Evolutionary conservation across 2,888 invertebrate genomes (phyloP), one percentile per base, ranked within the genome.

Genomic region (Altica lythri): DNA sequence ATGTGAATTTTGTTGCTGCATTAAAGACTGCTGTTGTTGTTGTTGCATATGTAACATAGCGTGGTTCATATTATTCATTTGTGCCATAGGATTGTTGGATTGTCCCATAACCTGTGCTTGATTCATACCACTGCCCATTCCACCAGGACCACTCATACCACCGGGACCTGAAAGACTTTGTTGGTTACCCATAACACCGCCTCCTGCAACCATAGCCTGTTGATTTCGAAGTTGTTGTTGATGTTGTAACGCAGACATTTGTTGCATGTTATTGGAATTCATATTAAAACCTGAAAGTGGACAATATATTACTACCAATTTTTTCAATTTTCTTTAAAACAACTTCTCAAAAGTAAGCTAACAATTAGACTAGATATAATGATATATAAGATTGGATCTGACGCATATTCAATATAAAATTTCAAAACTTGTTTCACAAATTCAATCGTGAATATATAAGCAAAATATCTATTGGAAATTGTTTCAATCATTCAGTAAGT

Each of bases 21-120:
- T 77, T 47, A 79, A 67, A 42, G 74, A 77, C 61, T 79, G 79
- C 49, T 79, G 79, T 48, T 79, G 79, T 61, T 79, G 79, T 65
- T 80, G 81, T 61, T 80, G 80, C 68, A 79, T 77, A 64, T 79
- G 79, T 55, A 80, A 68, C 70, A 79, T 73, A 59, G 79, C 79
- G 63, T 80, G 80, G 72, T 78, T 80, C 70, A 80, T 70, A 51
- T 68, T 68, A 56, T 68, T 72, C 72, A 75, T 74, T 57, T 75
- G 75, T 4, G 70, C 62, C 71, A 75, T 74, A 1, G 74, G 72
- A 30, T 68, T 65, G 34, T 63, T 66, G 51, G 65, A 64, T 54
- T 71, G 72, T 16, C 65, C 65, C 66, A 75, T 68, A 42, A 69
- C 67, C 57, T 72, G 73, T 18, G 61, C 62, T 52, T 69, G 67